A percentile compares a stretch with the other conserved stretches of the same genome.
These are phyloP conservation scores for Psettodes erumei DNA, from an alignment of 2,113 vertebrate species.

Conservation along the genomic window DNA sequence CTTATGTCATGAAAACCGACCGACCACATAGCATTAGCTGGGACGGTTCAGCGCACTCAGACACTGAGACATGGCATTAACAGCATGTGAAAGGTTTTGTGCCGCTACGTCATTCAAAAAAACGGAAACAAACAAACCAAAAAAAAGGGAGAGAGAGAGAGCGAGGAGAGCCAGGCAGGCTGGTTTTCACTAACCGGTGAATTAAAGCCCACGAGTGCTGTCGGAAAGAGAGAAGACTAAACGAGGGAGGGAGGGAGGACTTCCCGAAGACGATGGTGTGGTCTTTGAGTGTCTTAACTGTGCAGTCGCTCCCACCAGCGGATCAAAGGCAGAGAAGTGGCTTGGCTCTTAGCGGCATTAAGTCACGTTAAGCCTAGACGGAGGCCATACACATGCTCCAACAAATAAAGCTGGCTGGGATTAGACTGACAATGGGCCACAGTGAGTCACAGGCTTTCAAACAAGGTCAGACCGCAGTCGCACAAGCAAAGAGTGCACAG, in stretches of 20 bases:
- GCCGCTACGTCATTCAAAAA: conserved; percentile 41
- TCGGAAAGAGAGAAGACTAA: conserved; percentile 34
- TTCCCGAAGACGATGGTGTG: conserved; percentile 53
- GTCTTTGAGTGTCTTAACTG: conserved; percentile 66
- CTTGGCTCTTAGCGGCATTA: conserved; percentile 68
- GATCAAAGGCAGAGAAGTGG: conserved; percentile 78
- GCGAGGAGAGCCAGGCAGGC: neutral
- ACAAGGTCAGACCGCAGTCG: conserved; percentile 63
- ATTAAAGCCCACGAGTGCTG: conserved; percentile 16
- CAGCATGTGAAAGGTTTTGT: conserved; percentile 41
- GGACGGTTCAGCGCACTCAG: conserved; percentile 46
- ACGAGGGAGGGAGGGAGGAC: conserved; percentile 14
- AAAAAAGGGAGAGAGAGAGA: neutral
- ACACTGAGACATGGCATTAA: conserved; percentile 59
- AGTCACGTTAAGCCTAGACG: conserved; percentile 74
- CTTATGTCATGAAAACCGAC: conserved; percentile 71
- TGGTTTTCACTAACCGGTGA: conserved; percentile 5
- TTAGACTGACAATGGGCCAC: conserved; percentile 74
- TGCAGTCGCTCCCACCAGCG: conserved; percentile 58
- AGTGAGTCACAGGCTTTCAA: conserved; percentile 62
- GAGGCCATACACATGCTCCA: conserved; percentile 73
- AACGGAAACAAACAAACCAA: conserved; percentile 7
- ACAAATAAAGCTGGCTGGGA: conserved; percentile 76
- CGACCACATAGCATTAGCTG: conserved; percentile 60
- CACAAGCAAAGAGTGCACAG: neutral